phyloP scores from a whole-genome alignment of 2,113 vertebrate genomes.

The Fregetta grallaria region DNA sequence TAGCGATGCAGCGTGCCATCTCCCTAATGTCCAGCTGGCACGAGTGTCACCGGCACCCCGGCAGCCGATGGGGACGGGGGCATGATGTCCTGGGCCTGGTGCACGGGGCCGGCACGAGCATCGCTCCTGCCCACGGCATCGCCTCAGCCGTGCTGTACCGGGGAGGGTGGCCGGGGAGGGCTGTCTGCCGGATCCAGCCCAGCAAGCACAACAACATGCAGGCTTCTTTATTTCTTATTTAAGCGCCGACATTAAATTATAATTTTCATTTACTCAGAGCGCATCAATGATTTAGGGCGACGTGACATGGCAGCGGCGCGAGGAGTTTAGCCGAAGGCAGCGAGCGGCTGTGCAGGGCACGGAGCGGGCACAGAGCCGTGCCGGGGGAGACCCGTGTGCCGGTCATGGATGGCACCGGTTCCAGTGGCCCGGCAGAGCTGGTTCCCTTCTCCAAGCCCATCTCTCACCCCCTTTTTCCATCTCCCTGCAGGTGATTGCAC shows the following conservation, averaged over 20 bases:
- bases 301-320: background rate
- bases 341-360: background rate
- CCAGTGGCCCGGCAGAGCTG: rapidly evolving
- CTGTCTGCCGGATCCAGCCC: rapidly evolving
- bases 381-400: rapidly evolving
- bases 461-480: background rate
- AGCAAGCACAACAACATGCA: background rate
- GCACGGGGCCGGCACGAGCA: rapidly evolving
- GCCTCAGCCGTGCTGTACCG: background rate
- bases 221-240: slow-evolving; percentile 65
- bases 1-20: background rate
- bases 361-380: background rate
- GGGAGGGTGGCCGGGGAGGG: background rate
- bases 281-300: slow-evolving; percentile 54
- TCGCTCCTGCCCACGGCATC: background rate
- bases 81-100: background rate
- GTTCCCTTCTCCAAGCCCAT: background rate
- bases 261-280: slow-evolving; percentile 67
- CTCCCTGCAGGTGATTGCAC: slow-evolving; percentile 89
- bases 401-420: rapidly evolving
- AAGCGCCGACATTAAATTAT: slow-evolving; percentile 59
- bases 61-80: rapidly evolving
- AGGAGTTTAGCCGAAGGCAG: slow-evolving; percentile 12
- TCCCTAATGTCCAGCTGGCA: rapidly evolving
- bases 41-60: background rate